Conservation (phyloP, 2,797 vertebrate genomes). For the Rhabdophis nuchalis region DNA sequence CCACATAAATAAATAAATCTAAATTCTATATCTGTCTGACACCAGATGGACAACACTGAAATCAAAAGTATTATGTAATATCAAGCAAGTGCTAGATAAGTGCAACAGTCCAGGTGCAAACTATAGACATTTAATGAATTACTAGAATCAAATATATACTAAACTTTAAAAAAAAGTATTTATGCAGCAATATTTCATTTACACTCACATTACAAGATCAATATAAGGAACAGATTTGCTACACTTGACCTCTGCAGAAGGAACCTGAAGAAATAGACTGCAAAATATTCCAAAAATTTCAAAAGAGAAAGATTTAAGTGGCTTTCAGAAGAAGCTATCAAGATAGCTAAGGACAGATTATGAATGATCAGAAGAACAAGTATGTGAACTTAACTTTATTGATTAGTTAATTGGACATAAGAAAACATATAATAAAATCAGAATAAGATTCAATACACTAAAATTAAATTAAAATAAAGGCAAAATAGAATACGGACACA, state of each 20-base stretch:
- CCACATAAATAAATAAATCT: not conserved
- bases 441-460: too few relatives aligned
- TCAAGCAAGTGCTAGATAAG: not conserved
- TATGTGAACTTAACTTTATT: not conserved
- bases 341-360: not conserved
- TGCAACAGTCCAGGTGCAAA: not conserved
- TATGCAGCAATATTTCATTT: not conserved
- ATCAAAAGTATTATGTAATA: not conserved
- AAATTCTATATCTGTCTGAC: not conserved
- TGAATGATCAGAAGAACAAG: not conserved
- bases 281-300: not conserved
- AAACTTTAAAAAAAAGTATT: not conserved
- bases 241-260: not conserved
- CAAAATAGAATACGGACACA: too few relatives aligned
- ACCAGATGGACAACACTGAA: not conserved
- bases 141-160: not conserved
- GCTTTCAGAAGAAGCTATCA: not conserved
- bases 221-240: not conserved
- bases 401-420: not conserved
- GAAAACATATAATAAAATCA: not conserved
- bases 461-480: too few relatives aligned
- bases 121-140: not conserved
- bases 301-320: not conserved
- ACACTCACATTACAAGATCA: not conserved
- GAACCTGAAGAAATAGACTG: not conserved